Evolutionary conservation across 2,888 invertebrate species (phyloP), one percentile per base, ranked within the genome.

Genomic region (Metopia argyrocephala): DNA sequence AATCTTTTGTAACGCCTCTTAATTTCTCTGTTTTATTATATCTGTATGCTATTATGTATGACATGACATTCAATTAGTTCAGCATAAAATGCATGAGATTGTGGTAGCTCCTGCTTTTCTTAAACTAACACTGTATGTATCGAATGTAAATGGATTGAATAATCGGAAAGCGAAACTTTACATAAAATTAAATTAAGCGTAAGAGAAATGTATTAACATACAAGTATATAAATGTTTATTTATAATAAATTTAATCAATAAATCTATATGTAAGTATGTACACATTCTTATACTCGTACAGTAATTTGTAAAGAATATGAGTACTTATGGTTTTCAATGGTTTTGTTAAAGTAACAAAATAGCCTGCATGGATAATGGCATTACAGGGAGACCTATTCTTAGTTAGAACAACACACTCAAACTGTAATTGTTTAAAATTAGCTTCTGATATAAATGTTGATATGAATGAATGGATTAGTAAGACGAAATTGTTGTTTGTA

Each of bases 111-210:
- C n/a, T n/a, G n/a, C n/a, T n/a, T n/a, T n/a, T n/a, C n/a, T n/a
- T n/a, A n/a, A n/a, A n/a, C 38, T 2, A 9, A 12, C 15, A 38
- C 12, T 38, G 2, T 4, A 38, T 9, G 15, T 38, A 38, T 12
- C 38, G 38, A 12, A 38, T 38, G 38, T 38, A 38, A 38, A 38
- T 38, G 38, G 38, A 38, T 9, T 12, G 38, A 15, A 27, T 3
- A 27, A 46, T 48, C 31, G 46, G 31, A 76, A 69, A 62, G 54
- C 56, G 56, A 76, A 69, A 62, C 59, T 76, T 62, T 62, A 69
- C 56, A 76, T 62, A 7, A 62, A 76, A 76, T 61, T 76, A 56
- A 76, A 68, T 76, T 76, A 62, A 76, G 68, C 62, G 50, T 68
- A 62, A 68, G 38, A 31, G 46, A 68, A 66, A 27, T 57, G 15